Conservation (phyloP, 2,797 vertebrate species). For the Pangasius larnaudii region DNA sequence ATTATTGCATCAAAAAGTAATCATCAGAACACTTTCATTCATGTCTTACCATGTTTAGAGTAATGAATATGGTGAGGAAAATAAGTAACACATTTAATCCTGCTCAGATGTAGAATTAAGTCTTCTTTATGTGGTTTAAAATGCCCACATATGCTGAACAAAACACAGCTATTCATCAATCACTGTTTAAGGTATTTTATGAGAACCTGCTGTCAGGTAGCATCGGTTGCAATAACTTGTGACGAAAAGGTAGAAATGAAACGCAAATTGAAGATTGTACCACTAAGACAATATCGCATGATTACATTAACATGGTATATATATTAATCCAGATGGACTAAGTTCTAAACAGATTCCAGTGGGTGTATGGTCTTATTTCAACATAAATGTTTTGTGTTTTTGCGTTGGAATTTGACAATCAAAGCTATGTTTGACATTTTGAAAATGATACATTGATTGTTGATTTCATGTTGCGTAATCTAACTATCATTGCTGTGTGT, state of each 20-base stretch:
- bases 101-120: slow-evolving; percentile 19
- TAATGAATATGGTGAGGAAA: background rate
- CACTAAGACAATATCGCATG: background rate
- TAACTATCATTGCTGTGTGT: background rate
- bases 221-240: slow-evolving; percentile 8
- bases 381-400: background rate
- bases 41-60: background rate
- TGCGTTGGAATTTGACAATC: background rate
- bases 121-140: slow-evolving; percentile 8
- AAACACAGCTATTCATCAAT: slow-evolving; percentile 19
- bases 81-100: background rate
- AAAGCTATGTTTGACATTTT: slow-evolving; percentile 2
- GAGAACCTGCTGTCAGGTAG: slow-evolving; percentile 7
- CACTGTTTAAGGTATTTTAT: background rate
- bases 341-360: slow-evolving; percentile 2
- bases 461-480: background rate
- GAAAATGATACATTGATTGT: background rate
- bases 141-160: slow-evolving; percentile 16
- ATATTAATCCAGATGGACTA: slow-evolving; percentile 3
- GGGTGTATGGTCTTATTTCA: background rate
- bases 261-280: slow-evolving; percentile 3
- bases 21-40: background rate
- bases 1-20: background rate
- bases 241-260: slow-evolving; percentile 12
- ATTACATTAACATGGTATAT: slow-evolving; percentile 7